Evolutionary conservation across 2,797 vertebrate genomes (phyloP), one percentile per base, ranked within the genome.

Genomic region (Linurgus olivaceus): DNA sequence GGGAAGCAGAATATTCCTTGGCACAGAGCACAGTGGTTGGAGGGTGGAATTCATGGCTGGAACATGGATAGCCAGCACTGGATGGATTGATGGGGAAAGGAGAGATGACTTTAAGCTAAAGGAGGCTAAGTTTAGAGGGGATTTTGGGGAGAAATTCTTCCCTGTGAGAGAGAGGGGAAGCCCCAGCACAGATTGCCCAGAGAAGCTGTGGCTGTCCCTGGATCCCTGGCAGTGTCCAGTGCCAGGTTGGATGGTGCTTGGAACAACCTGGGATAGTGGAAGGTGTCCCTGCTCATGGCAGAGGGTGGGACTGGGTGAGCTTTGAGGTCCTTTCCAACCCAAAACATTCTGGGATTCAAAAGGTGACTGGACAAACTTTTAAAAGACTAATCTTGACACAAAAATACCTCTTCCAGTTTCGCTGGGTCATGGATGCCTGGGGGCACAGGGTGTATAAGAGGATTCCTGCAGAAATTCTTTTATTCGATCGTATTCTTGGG

Each of bases 401-500:
- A 58, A 93, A 75, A 68, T 42, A 50, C 54, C 68, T 83, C 70
- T 81, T 58, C 21, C 44, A 74, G 31, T 71, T 52, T 71, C 59
- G 74, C 72, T 91, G 75, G 57, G 72, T 71, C 65, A 42, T 0
- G 0, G 65, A 10, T 74, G 52, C 62, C 62, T 33, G 6, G 5
- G 33, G 33, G 13, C 33, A 55, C 26, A 17, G 37, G 23, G 9
- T 62, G 5, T 72, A 1, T 29, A 20, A 42, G 25, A 50, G 33
- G 48, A 81, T 54, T 79, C 78, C 82, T 80, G 26, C 59, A 77
- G 40, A 50, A 37, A 33, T 66, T 28, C 50, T 54, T 51, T 37
- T 40, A 8, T 31, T 29, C 2, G 0, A 0, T 44, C 0, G 0
- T 37, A 1, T 91, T 61, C 82, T 63, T 78, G 62, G 29, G 45